Conservation (phyloP, 92 coral and sea anemone species). For the Parazoanthus swiftii region DNA sequence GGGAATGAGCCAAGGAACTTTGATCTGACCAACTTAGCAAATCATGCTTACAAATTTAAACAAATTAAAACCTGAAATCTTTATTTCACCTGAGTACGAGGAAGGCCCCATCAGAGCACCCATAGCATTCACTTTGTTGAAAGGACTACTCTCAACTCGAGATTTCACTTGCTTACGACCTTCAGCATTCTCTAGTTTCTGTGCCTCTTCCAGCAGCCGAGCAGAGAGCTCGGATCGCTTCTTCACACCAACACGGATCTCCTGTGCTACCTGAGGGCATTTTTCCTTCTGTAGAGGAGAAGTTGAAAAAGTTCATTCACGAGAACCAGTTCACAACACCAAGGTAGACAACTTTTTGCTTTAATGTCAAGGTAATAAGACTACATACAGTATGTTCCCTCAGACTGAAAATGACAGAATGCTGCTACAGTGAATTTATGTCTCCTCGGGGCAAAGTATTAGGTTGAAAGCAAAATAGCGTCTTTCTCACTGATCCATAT, state of each 20-base stretch:
- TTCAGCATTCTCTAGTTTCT: constrained; percentile 74
- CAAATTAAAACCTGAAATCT: too few species aligned
- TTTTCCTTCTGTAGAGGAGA: constrained; percentile 72
- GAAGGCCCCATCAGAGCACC: background rate
- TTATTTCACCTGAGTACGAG: background rate
- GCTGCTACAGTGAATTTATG: background rate
- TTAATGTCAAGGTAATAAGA: background rate
- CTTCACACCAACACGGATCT: constrained; percentile 70
- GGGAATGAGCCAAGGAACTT: too few species aligned
- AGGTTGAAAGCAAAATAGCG: too few species aligned
- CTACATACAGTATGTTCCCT: background rate
- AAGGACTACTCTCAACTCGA: constrained; percentile 80
- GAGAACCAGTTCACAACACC: background rate
- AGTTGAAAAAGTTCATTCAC: background rate
- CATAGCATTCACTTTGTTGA: constrained; percentile 48
- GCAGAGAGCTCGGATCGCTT: constrained; percentile 93
- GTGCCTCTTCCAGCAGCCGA: constrained; percentile 80
- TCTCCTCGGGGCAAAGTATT: too few species aligned
- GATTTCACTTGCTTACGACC: constrained; percentile 92
- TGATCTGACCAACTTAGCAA: too few species aligned
- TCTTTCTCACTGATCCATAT: too few species aligned
- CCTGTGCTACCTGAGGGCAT: constrained; percentile 69
- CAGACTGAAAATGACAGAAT: background rate
- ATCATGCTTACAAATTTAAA: too few species aligned
- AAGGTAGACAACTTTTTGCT: background rate